Base-by-base conservation (phyloP, 2,113 vertebrate genomes). In the Apeltes quadracus region DNA sequence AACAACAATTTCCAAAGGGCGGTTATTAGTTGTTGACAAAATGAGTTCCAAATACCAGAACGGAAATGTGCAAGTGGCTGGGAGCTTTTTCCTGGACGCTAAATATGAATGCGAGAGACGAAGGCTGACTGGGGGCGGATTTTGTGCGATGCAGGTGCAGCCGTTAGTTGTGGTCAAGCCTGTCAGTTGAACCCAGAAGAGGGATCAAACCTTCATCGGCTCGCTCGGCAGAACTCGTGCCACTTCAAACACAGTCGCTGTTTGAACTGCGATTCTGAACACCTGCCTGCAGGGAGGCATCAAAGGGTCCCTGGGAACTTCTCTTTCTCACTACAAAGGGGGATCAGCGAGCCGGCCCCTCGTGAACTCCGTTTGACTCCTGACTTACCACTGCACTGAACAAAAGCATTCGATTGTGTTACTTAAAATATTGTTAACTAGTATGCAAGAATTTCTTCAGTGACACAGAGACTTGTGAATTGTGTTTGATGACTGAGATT, bases 171-270 rank as follows among this genome's bases (percentile, higher is more conserved):
- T 34, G 78, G 86, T 87, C 79, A 70, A 78, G 10, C 25, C 59
- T 63, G 36, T 82, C 75, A 86, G 81, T 83, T 82, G 84, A 57
- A 82, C 59, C 38, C 53, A 50, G 83, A 76, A 44, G 27, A 48
- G 55, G 87, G 84, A 87, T 89, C 89, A 86, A 84, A 73, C 76
- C 66, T 48, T 61, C 50, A 58, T 79, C 69, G 43, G 39, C 54
- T 78, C 66, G 54, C 69, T 46, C 48, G 55, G 54, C 75, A 48
- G 27, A 71, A 73, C 75, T 58, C 22, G 71, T 59, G 54, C 83
- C 75, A 86, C 90, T 87, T 91, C 88, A 91, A 90, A 92, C 81
- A 32, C 16, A 38, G 54, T 27, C 11, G 7, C 1, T 80, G 71
- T 84, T 88, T 61, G 74, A 72, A 65, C 71, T 75, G 67, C 20